These are phyloP conservation scores for Homalodisca vitripennis DNA, from an alignment of 1,140 invertebrate genomes.

Conservation along the genomic window DNA sequence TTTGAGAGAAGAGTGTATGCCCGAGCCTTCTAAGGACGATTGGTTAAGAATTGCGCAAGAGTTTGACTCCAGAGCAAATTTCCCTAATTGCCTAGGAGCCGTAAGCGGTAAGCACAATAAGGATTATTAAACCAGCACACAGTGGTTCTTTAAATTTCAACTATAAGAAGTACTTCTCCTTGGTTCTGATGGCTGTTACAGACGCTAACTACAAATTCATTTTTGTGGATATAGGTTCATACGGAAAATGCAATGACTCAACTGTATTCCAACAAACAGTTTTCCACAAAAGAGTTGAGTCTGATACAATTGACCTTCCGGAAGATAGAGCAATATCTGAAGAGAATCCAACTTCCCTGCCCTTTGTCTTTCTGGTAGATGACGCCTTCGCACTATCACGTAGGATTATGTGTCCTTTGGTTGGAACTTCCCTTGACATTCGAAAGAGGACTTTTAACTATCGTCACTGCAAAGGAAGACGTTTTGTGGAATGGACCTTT, in stretches of 20 bases:
- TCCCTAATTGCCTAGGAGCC: constrained; percentile 47
- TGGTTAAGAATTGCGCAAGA: no score
- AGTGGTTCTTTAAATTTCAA: constrained; percentile 48
- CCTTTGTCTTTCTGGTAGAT: constrained; percentile 5
- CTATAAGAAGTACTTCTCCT: constrained; percentile 48
- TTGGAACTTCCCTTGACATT: no score
- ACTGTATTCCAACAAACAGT: neutral
- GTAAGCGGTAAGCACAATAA: constrained; percentile 49
- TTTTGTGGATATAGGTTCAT: constrained; percentile 47
- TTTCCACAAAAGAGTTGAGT: neutral
- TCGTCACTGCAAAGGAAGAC: constrained; percentile 38
- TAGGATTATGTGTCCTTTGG: no score
- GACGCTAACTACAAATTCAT: constrained; percentile 49
- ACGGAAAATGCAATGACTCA: no score
- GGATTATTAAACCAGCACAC: constrained; percentile 47
- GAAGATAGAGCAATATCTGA: neutral
- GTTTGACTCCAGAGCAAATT: constrained; percentile 39
- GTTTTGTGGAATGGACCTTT: constrained; percentile 50
- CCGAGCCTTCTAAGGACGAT: no score
- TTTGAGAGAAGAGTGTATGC: neutral
- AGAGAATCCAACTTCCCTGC: neutral
- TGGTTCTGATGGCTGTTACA: constrained; percentile 50
- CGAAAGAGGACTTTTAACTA: constrained; percentile 47
- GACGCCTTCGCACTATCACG: constrained; percentile 12
- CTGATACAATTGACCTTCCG: constrained; percentile 1